Conservation (phyloP, 2,888 invertebrate species). For the Apotomis turbidana region DNA sequence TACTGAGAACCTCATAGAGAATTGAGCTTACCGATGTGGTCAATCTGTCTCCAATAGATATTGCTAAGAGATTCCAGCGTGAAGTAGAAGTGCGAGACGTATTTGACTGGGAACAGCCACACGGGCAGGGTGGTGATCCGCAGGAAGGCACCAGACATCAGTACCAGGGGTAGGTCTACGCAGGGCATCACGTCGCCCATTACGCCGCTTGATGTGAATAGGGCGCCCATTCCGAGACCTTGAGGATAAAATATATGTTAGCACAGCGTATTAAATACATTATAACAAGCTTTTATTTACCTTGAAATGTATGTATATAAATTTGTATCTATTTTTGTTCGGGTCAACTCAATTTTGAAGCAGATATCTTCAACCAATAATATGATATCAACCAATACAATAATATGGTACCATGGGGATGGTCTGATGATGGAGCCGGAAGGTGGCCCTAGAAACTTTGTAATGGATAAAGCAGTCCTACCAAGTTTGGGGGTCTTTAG, state of each 20-base stretch:
- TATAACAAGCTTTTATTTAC: too few relatives aligned
- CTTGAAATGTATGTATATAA: too few relatives aligned
- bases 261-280: not conserved
- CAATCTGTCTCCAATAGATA: conserved; percentile 78
- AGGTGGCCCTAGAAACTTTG: too few relatives aligned
- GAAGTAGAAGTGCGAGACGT: conserved; percentile 81
- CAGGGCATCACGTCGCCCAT: conserved; percentile 79
- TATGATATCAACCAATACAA: too few relatives aligned
- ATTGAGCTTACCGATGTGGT: conserved; percentile 68
- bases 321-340: too few relatives aligned
- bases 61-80: conserved; percentile 80
- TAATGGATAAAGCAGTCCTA: too few relatives aligned
- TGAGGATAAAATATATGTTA: conserved; percentile 3
- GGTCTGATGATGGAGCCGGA: too few relatives aligned
- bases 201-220: conserved; percentile 71
- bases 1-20: not conserved
- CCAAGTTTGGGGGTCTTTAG: too few relatives aligned
- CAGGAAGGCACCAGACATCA: conserved; percentile 79
- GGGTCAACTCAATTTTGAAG: too few relatives aligned
- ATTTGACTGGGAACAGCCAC: conserved; percentile 73
- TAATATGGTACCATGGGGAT: too few relatives aligned
- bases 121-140: conserved; percentile 70
- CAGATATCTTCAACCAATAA: too few relatives aligned
- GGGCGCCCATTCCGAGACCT: conserved; percentile 78
- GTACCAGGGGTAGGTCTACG: conserved; percentile 71